Percentiles rank a stretch among this genome's conserved stretches.
Conservation (phyloP, 2,797 vertebrate species). For the Trachops cirrhosus region DNA sequence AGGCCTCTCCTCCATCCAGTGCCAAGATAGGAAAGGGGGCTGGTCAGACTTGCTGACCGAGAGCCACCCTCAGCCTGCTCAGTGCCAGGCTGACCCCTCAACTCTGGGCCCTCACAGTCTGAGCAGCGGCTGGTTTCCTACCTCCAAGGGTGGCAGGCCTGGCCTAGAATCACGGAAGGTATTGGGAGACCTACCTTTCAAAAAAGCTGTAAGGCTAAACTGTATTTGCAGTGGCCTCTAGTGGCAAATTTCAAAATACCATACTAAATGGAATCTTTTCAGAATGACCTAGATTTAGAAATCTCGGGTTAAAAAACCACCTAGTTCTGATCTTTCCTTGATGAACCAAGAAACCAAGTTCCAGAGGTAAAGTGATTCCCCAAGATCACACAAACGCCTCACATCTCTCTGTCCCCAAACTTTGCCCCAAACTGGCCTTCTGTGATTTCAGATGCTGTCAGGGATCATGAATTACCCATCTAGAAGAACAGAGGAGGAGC, state of each 20-base stretch:
- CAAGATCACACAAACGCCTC: neutral
- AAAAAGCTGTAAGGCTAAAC: neutral
- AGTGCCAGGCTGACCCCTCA: neutral
- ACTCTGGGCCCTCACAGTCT: neutral
- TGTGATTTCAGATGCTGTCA: neutral
- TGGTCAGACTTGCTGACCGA: neutral
- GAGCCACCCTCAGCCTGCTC: neutral
- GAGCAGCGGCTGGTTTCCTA: conserved; percentile 26
- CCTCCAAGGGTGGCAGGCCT: neutral
- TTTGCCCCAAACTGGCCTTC: neutral
- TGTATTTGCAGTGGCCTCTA: conserved; percentile 63
- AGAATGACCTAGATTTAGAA: conserved; percentile 57
- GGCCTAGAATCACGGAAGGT: neutral
- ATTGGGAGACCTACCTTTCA: neutral
- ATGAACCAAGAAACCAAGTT: neutral
- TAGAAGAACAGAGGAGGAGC: neutral
- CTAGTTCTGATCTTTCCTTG: neutral
- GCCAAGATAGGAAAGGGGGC: neutral
- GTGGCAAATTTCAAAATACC: conserved; percentile 51
- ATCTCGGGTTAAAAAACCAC: neutral
- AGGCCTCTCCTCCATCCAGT: neutral
- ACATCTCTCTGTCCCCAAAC: neutral
- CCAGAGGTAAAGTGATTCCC: neutral
- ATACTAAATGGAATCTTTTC: neutral
- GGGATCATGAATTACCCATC: neutral